phyloP scores from a whole-genome alignment of 2,113 vertebrate genomes.

The Pygoscelis adeliae region DNA sequence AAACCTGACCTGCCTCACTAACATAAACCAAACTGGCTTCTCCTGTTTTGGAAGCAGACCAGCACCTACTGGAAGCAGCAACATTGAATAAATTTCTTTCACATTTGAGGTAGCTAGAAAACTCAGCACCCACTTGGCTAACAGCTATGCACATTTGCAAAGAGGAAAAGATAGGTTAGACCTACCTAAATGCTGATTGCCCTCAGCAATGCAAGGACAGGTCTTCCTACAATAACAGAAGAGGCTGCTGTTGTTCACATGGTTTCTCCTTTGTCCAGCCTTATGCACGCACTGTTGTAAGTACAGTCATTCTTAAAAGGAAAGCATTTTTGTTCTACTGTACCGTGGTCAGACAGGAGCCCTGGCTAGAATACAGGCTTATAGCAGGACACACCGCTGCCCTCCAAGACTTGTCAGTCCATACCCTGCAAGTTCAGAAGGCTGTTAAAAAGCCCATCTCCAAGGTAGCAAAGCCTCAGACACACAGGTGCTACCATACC shows the following conservation, averaged over 20 bases:
- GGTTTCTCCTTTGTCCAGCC: neutral
- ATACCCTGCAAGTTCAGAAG: neutral
- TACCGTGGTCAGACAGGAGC: neutral
- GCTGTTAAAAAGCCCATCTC: neutral
- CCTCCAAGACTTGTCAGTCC: neutral
- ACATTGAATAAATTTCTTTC: neutral
- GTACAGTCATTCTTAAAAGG: neutral
- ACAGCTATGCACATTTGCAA: neutral
- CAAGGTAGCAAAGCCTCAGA: neutral
- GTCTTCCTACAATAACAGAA: neutral
- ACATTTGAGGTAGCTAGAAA: neutral
- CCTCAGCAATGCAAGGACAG: neutral
- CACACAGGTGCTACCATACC: neutral
- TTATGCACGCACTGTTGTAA: neutral
- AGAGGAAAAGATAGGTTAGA: neutral
- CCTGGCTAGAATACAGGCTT: neutral
- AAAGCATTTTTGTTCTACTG: neutral
- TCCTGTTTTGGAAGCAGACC: neutral
- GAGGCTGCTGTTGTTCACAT: neutral
- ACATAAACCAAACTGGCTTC: neutral
- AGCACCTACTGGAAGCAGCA: neutral
- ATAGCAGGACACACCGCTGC: neutral
- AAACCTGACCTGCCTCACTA: neutral
- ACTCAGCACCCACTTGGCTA: neutral
- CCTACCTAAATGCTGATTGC: neutral